These are phyloP conservation scores for Hystrix brachyura DNA, from an alignment of 2,113 vertebrate genomes.

Conservation along the genomic window DNA sequence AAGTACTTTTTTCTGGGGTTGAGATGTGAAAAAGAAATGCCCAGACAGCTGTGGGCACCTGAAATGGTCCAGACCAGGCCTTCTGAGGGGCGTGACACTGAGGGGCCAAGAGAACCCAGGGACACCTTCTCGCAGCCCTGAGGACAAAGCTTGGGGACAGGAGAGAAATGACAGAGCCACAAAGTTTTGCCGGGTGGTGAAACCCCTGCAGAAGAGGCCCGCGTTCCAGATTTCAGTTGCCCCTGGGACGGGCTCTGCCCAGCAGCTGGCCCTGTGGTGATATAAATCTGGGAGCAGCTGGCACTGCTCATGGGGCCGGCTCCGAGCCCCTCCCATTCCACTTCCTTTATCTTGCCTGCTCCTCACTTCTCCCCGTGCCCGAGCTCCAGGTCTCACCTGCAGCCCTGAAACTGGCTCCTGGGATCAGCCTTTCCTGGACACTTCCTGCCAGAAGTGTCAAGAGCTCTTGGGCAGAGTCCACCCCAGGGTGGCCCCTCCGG, in stretches of 20 bases:
- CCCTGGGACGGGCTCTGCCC: neutral
- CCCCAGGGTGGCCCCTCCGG: neutral
- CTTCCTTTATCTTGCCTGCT: too few species aligned
- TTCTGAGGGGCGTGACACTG: neutral
- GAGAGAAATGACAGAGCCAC: neutral
- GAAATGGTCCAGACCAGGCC: neutral
- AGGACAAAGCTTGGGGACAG: neutral
- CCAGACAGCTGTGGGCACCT: too few species aligned
- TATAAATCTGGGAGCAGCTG: too few species aligned
- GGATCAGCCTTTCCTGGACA: neutral
- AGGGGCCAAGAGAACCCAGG: too few species aligned
- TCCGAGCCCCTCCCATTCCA: rapidly evolving
- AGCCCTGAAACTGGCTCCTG: neutral
- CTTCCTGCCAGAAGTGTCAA: neutral
- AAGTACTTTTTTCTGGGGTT: neutral
- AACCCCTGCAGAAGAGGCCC: neutral
- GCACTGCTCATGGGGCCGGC: neutral
- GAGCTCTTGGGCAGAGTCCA: neutral
- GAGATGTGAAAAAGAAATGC: neutral
- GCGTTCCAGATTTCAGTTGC: neutral
- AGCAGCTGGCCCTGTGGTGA: neutral
- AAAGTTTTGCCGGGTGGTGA: neutral
- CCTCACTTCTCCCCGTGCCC: too few species aligned
- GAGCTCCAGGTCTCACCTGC: too few species aligned
- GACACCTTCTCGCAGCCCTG: neutral